phyloP scores from a whole-genome alignment of 1,140 invertebrate species.

The Amyelois transitella region DNA sequence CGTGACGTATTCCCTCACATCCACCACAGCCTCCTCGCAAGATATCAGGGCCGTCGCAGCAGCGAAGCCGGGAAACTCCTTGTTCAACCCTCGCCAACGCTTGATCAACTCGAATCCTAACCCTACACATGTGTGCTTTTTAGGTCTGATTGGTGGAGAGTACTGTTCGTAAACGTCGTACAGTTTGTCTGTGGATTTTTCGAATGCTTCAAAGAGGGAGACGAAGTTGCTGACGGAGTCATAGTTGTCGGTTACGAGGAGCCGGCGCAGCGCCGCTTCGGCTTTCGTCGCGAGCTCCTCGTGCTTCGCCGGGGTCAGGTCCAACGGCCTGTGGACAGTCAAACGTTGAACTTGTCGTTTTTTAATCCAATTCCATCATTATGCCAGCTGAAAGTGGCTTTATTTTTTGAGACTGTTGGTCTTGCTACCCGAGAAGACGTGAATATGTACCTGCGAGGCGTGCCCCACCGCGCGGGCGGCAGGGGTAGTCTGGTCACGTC shows the following conservation, averaged over 20 bases:
- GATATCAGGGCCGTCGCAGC: conserved; percentile 84
- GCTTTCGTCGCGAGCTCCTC: conserved; percentile 85
- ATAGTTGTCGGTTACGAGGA: conserved; percentile 87
- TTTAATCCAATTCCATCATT: no score
- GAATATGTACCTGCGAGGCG: conserved; percentile 64
- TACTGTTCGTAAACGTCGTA: conserved; percentile 72
- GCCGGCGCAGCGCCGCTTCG: conserved; percentile 83
- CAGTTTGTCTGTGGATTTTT: conserved; percentile 48
- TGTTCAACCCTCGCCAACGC: conserved; percentile 66
- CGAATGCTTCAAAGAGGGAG: conserved; percentile 84
- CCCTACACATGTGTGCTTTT: conserved; percentile 91
- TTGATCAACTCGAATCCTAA: conserved; percentile 85
- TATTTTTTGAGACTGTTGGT: no score
- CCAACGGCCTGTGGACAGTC: conserved; percentile 71
- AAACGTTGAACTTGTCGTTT: no score
- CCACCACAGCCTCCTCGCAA: conserved; percentile 89
- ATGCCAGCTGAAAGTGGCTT: no score
- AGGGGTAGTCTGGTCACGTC: conserved; percentile 74
- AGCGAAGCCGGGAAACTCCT: conserved; percentile 77
- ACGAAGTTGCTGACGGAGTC: conserved; percentile 91
- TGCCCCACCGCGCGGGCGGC: conserved; percentile 74
- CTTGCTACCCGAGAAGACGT: no score
- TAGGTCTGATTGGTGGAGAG: conserved; percentile 82
- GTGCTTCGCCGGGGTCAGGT: conserved; percentile 78
- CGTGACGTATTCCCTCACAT: conserved; percentile 79